phyloP scores from a whole-genome alignment of 1,140 invertebrate genomes.

The Melipona quadrifasciata region DNA sequence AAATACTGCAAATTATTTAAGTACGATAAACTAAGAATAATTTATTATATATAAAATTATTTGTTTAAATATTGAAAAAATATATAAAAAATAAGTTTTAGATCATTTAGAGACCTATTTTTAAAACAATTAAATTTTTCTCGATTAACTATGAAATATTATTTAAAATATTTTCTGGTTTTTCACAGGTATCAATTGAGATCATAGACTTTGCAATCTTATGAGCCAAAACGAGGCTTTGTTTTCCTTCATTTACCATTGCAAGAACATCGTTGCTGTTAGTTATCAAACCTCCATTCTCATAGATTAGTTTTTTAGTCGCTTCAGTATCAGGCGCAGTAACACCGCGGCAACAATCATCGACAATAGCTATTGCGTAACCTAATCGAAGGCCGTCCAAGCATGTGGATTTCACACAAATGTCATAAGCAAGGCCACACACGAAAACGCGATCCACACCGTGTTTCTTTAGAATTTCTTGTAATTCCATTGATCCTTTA shows the following conservation, averaged over 20 bases:
- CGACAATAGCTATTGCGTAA: conserved; percentile 86
- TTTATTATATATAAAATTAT: neutral
- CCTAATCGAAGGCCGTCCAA: conserved; percentile 85
- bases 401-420: conserved; percentile 89
- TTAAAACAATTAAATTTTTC: neutral
- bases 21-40: neutral
- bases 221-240: conserved; percentile 83
- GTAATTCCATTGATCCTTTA: conserved; percentile 84
- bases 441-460: conserved; percentile 88
- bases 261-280: conserved; percentile 83
- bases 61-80: neutral
- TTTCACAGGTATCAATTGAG: neutral
- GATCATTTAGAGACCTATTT: neutral
- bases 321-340: conserved; percentile 81
- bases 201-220: conserved; percentile 47
- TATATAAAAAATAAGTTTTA: neutral
- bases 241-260: conserved; percentile 83
- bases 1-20: neutral
- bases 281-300: conserved; percentile 83
- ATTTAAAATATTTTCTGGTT: too few relatives aligned
- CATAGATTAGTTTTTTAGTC: conserved; percentile 81
- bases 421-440: conserved; percentile 90
- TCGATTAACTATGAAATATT: neutral
- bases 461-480: conserved; percentile 83
- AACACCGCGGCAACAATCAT: conserved; percentile 88